Base-by-base conservation (phyloP, 2,888 invertebrate species). In the Cotesia congregata region DNA sequence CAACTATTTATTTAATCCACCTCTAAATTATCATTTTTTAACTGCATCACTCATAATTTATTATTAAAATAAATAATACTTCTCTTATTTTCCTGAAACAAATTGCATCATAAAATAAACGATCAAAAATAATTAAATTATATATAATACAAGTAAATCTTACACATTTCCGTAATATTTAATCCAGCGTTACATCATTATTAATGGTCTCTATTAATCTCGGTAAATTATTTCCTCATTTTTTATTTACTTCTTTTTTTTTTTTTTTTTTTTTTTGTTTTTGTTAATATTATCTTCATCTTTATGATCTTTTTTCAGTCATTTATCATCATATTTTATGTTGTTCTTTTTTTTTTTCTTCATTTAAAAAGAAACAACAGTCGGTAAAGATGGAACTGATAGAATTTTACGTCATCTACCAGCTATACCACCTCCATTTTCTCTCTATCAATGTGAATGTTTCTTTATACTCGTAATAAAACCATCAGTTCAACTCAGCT, bases 401-500 rank as follows among this genome's bases (percentile, higher is more conserved):
- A 30, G 30, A 30, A 40, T 9, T 72, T 40, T 39, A 15, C 30
- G 41, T 64, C 62, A 60, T 61, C 71, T 73, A 40, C 68, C 6
- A n/a, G 7, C 12, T n/a, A 60, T 64, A 9, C 59, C 72, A 17
- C 75, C 73, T 39, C 80, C 78, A 67, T 20, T 15, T 41, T 68
- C 75, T 60, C 70, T 59, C 9, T 76, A 71, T 73, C 76, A 71
- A 30, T 12, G 12, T 50, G 50, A 50, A 50, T 9, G 50, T 50
- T 30, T 50, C 9, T 12, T 50, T 50, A 50, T 7, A 60, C 77
- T 73, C 74, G 64, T 70, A 71, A 75, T 73, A 70, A 81, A 80
- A 80, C 80, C 82, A 81, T 81, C 79, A 67, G 79, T 80, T 78
- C 81, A 80, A 83, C 88, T 87, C 88, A 88, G 88, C 88, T 88